Percentiles rank a stretch among this genome's conserved stretches.
Evolutionary conservation across 2,888 invertebrate species (phyloP).

Genomic region (Erpobdella octoculata): DNA sequence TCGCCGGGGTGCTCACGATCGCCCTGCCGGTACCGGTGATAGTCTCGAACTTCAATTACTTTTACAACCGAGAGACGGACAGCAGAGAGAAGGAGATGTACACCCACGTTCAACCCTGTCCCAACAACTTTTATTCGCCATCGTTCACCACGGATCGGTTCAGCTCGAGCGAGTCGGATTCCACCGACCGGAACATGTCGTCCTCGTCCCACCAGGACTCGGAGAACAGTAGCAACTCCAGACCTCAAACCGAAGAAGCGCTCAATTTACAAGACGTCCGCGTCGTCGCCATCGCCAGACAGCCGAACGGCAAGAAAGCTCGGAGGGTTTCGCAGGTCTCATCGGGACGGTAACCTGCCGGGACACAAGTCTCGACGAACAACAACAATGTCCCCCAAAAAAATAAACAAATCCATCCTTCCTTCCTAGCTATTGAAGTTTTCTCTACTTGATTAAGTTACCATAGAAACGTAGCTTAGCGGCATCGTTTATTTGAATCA

Average conservation of each 20-base stretch:
- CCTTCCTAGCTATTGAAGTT: too few species aligned
- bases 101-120: slow-evolving; percentile 51
- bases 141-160: neutral
- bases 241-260: too few species aligned
- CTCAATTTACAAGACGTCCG: too few species aligned
- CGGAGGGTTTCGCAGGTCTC: too few species aligned
- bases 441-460: neutral
- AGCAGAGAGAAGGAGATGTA: slow-evolving; percentile 84
- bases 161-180: neutral
- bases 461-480: neutral
- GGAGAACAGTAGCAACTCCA: neutral
- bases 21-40: slow-evolving; percentile 98
- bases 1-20: slow-evolving; percentile 97
- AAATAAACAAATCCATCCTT: neutral
- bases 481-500: neutral
- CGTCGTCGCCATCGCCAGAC: too few species aligned
- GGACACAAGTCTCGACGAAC: too few species aligned
- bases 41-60: slow-evolving; percentile 99
- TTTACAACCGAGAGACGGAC: slow-evolving; percentile 98
- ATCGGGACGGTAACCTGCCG: too few species aligned
- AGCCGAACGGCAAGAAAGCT: too few species aligned
- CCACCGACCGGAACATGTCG: neutral
- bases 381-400: neutral
- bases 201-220: slow-evolving; percentile 10
- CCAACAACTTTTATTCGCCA: slow-evolving; percentile 39